Evolutionary conservation across 2,797 vertebrate species (phyloP).

Genomic region (Bradypodion pumilum): DNA sequence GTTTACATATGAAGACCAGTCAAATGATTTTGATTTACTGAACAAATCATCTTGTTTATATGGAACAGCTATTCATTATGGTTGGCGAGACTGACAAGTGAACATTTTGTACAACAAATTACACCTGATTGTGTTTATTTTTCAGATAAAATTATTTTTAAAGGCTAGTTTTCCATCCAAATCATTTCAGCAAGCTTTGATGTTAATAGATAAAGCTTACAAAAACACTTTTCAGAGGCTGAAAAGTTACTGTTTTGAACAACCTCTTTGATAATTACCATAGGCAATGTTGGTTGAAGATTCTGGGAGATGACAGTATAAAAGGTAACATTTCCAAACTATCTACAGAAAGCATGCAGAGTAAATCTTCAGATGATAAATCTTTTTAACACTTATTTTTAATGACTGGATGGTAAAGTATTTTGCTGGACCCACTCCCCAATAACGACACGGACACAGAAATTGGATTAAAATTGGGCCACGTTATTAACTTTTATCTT

Average conservation of each 20-base stretch:
- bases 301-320: no score
- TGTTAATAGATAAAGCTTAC: neutral
- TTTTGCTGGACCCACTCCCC: no score
- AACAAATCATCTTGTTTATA: neutral
- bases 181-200: neutral
- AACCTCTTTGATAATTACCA: no score
- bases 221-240: neutral
- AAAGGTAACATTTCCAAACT: no score
- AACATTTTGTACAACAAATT: neutral
- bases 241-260: neutral
- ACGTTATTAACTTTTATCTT: no score
- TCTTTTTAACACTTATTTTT: neutral
- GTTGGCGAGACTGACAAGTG: neutral
- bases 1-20: neutral
- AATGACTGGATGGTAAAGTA: conserved; percentile 3
- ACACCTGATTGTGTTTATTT: neutral
- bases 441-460: no score
- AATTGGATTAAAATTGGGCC: no score
- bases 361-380: conserved; percentile 6
- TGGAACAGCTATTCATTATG: neutral
- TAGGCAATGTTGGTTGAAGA: no score
- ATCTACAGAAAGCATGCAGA: no score
- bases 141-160: neutral
- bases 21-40: neutral
- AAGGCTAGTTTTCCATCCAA: neutral